Conservation (phyloP, 2,888 invertebrate genomes). For the Sepiola atlantica region DNA sequence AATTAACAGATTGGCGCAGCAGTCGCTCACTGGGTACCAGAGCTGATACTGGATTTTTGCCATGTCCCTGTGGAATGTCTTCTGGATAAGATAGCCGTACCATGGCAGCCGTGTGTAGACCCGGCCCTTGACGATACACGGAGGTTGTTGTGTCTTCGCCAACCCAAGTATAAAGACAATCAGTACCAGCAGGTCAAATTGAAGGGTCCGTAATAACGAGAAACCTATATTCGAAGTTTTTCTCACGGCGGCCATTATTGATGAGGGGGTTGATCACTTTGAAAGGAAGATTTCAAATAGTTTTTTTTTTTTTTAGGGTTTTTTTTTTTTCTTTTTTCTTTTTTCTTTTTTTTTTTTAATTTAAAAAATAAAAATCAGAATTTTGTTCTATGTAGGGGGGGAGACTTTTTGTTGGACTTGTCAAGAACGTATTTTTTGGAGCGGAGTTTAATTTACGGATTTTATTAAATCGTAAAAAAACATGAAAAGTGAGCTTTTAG, state of each 20-base stretch:
- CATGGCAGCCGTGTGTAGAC: conserved; percentile 63
- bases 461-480: too few relatives aligned
- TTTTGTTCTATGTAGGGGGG: too few relatives aligned
- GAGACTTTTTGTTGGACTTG: too few relatives aligned
- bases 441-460: too few relatives aligned
- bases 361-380: too few relatives aligned
- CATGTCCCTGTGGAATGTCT: conserved; percentile 64
- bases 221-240: neutral
- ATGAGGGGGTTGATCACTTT: neutral
- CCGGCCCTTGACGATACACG: conserved; percentile 64
- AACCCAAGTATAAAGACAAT: conserved; percentile 42
- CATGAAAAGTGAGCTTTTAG: neutral
- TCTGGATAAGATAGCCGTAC: conserved; percentile 68
- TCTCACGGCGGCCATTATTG: neutral
- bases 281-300: neutral
- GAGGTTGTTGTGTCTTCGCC: conserved; percentile 32
- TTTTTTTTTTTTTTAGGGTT: too few relatives aligned
- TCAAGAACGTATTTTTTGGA: too few relatives aligned
- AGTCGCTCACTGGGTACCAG: conserved; percentile 66
- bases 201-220: neutral
- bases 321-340: too few relatives aligned
- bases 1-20: conserved; percentile 66
- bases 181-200: conserved; percentile 38
- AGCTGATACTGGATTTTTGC: conserved; percentile 68
- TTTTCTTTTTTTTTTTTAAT: too few relatives aligned